phyloP scores from a whole-genome alignment of 1,140 invertebrate genomes.

The Trichoplusia ni region DNA sequence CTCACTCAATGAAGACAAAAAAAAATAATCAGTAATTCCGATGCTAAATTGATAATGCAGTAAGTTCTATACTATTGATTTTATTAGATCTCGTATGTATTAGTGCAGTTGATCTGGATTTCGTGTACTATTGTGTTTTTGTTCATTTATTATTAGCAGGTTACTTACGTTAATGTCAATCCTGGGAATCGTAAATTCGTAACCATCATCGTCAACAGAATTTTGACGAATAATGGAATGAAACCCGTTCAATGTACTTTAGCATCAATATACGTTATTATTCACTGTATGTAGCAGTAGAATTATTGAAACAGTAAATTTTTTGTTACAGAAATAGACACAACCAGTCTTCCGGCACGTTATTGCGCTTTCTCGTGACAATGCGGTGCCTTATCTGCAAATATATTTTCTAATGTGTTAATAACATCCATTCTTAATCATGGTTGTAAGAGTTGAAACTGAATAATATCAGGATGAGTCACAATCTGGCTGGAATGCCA shows the following conservation, averaged over 20 bases:
- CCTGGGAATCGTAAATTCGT: conserved; percentile 43
- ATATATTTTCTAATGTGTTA: conserved; percentile 56
- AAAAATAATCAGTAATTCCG: conserved; percentile 80
- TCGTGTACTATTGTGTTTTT: conserved; percentile 25
- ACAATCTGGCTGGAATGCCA: conserved; percentile 85
- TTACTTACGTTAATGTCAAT: conserved; percentile 54
- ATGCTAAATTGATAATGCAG: conserved; percentile 80
- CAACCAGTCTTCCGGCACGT: conserved; percentile 72
- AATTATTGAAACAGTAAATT: conserved; percentile 42
- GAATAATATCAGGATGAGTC: conserved; percentile 83
- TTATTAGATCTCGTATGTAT: conserved; percentile 15
- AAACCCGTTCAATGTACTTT: background rate
- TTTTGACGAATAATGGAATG: conserved; percentile 38
- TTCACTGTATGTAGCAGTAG: conserved; percentile 22
- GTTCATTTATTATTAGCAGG: conserved; percentile 56
- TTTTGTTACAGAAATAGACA: conserved; percentile 80
- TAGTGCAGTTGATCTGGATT: background rate
- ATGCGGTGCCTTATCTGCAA: conserved; percentile 72
- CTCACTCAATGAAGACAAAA: conserved; percentile 79
- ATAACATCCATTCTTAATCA: conserved; percentile 54
- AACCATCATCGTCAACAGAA: conserved; percentile 34
- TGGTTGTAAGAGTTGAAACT: conserved; percentile 68
- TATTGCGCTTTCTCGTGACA: conserved; percentile 72
- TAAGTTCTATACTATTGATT: conserved; percentile 66
- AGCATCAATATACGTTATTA: background rate